Conservation (phyloP, 2,797 vertebrate species). For the Halcyon badia region DNA sequence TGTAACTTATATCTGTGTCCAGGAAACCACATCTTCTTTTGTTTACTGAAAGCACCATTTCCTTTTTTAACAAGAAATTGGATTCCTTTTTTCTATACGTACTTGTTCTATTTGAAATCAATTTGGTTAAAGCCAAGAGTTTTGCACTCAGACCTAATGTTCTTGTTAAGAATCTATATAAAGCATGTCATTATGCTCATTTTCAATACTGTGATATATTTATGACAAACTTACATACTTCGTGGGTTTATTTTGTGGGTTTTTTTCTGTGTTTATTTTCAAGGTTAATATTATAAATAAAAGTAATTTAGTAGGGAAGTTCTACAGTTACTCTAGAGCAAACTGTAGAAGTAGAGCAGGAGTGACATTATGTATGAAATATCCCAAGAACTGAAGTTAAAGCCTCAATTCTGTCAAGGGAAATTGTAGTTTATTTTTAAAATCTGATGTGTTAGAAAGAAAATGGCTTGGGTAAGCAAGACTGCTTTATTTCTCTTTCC, state of each 20-base stretch:
- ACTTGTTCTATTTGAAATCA: not conserved
- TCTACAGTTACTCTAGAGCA: not conserved
- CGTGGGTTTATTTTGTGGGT: too few relatives aligned
- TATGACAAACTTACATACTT: not conserved
- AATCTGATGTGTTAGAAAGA: slow-evolving; percentile 40
- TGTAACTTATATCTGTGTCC: slow-evolving; percentile 27
- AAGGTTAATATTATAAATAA: slow-evolving; percentile 54
- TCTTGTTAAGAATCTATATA: slow-evolving; percentile 11
- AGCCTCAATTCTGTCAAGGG: not conserved
- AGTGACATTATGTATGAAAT: not conserved
- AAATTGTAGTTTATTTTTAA: slow-evolving; percentile 43
- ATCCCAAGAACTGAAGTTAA: not conserved
- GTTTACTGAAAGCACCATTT: slow-evolving; percentile 27
- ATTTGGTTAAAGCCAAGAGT: slow-evolving; percentile 14
- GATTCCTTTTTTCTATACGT: not conserved
- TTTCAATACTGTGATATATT: slow-evolving; percentile 21
- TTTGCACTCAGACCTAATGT: not conserved
- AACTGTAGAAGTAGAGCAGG: not conserved
- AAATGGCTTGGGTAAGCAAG: slow-evolving; percentile 10
- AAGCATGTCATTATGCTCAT: slow-evolving; percentile 3
- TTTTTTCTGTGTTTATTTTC: slow-evolving; percentile 9
- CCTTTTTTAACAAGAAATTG: not conserved
- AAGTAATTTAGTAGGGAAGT: slow-evolving; percentile 19
- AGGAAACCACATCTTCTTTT: slow-evolving; percentile 10
- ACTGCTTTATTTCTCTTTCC: slow-evolving; percentile 42